Evolutionary conservation across 2,113 vertebrate species (phyloP).

Genomic region (Upupa epops): DNA sequence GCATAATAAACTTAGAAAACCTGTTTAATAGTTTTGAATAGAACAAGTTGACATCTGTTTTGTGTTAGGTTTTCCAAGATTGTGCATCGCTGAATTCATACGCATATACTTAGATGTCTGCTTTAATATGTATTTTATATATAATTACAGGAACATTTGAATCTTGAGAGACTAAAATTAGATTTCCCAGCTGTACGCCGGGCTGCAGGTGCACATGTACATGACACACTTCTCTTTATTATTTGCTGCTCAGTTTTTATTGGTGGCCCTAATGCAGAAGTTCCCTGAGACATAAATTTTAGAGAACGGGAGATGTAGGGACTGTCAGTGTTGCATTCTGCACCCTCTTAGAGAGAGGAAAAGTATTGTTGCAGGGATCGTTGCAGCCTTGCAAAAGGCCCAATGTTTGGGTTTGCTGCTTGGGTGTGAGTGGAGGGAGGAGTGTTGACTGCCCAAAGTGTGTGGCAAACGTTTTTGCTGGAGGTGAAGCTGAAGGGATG

Average conservation of each 20-base stretch:
- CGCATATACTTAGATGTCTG: conserved; percentile 1
- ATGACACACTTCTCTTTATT: neutral
- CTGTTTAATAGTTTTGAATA: neutral
- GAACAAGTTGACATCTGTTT: neutral
- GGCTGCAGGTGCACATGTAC: conserved; percentile 44
- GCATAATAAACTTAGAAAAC: neutral
- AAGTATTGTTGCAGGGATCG: neutral
- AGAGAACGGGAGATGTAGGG: neutral
- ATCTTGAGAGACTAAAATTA: conserved; percentile 54
- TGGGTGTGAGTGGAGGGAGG: neutral
- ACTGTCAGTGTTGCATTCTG: neutral
- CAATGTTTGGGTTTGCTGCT: neutral
- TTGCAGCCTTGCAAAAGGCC: neutral
- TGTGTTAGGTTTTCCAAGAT: neutral
- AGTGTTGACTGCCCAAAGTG: neutral
- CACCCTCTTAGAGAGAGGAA: neutral
- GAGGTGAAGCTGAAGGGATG: neutral
- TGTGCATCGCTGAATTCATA: neutral
- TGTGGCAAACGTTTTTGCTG: neutral
- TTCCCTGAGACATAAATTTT: neutral
- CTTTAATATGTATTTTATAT: conserved; percentile 18
- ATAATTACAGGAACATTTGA: conserved; percentile 48
- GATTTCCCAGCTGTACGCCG: conserved; percentile 14
- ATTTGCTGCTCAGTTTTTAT: neutral
- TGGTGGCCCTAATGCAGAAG: neutral